Evolutionary conservation across 2,888 invertebrate genomes (phyloP).

Genomic region (Drosophila prolongata): DNA sequence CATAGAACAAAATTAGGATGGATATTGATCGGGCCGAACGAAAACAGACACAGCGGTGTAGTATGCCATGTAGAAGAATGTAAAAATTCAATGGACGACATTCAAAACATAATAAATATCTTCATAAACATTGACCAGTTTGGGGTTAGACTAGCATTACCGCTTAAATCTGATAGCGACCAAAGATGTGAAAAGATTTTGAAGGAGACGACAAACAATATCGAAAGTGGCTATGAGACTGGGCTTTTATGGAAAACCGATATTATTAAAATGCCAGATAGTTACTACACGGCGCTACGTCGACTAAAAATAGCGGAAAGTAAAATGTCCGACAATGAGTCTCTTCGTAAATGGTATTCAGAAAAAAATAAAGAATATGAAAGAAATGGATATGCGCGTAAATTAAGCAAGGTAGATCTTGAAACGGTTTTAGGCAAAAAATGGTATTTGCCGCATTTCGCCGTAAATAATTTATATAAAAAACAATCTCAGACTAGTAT

Average conservation of each 20-base stretch:
- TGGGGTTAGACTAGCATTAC: not conserved
- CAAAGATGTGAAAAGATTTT: not conserved
- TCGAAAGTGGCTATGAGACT: not conserved
- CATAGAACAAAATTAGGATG: not conserved
- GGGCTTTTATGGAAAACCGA: not conserved
- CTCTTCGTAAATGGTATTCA: not conserved
- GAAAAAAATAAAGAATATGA: not conserved
- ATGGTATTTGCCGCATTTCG: conserved; percentile 10
- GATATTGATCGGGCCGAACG: not conserved
- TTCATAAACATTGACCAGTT: not conserved
- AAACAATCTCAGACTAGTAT: conserved; percentile 4
- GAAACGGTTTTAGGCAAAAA: not conserved
- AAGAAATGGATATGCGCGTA: not conserved
- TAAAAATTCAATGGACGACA: not conserved
- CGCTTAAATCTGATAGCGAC: not conserved
- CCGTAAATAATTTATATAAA: conserved; percentile 1
- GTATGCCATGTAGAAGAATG: not conserved
- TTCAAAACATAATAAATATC: not conserved
- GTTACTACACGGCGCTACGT: too few relatives aligned
- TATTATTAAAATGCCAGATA: not conserved
- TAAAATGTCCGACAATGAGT: not conserved
- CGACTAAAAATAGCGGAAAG: too few relatives aligned
- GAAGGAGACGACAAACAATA: not conserved
- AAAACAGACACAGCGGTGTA: not conserved
- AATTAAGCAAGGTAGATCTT: not conserved